A percentile compares a stretch with the other conserved stretches of the same genome.
Evolutionary conservation across 37 sponge, comb jelly and placozoan genomes (phyloP).

Genomic region (Chondrosia reniformis): DNA sequence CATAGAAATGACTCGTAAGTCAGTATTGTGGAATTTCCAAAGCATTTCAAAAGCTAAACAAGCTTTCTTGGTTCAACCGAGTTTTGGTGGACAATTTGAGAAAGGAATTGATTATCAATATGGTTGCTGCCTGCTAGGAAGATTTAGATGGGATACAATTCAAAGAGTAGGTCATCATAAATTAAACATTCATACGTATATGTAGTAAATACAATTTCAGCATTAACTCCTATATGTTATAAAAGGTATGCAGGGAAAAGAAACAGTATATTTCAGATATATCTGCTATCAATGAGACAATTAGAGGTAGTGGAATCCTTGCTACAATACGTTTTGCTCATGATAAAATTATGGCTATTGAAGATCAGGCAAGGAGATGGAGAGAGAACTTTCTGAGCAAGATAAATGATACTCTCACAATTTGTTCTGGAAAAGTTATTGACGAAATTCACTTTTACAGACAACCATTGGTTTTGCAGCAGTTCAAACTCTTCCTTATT

Average conservation of each 20-base stretch:
- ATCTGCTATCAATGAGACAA: neutral
- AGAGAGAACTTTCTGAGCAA: neutral
- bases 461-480: neutral
- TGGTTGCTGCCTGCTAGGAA: slow-evolving; percentile 13
- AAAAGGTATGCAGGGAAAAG: neutral
- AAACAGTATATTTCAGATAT: neutral
- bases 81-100: neutral
- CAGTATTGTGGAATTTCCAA: neutral
- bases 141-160: neutral
- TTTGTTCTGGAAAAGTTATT: neutral
- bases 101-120: slow-evolving; percentile 11
- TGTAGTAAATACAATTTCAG: neutral
- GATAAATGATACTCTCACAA: slow-evolving; percentile 1
- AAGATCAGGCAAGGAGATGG: neutral
- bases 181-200: neutral
- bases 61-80: neutral
- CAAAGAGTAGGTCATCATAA: neutral
- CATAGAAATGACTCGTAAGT: neutral
- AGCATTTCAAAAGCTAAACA: neutral
- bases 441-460: slow-evolving; percentile 7
- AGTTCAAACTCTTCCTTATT: neutral
- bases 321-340: slow-evolving; percentile 3
- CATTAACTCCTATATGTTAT: neutral
- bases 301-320: neutral
- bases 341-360: neutral